A percentile compares a stretch with the other conserved stretches of the same genome.
Evolutionary conservation across 2,888 invertebrate species (phyloP).

Genomic region (Craniophora ligustri): DNA sequence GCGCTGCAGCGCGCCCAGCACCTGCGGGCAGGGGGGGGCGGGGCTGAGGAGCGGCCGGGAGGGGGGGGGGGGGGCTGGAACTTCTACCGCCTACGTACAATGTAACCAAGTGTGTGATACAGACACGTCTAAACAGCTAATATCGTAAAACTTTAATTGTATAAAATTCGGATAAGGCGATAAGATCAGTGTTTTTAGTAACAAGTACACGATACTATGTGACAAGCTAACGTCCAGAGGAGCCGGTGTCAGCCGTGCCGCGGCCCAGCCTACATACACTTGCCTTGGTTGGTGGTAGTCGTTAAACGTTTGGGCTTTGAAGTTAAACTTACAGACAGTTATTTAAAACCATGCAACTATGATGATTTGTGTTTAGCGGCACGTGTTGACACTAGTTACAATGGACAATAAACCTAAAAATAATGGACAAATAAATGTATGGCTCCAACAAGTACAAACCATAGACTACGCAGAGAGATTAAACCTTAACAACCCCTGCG

Average conservation of each 20-base stretch:
- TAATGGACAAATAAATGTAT: constrained; percentile 9
- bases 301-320: too few species aligned
- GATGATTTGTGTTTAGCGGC: too few species aligned
- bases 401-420: constrained; percentile 4
- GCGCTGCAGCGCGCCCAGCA: constrained; percentile 55
- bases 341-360: too few species aligned
- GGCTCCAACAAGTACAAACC: constrained; percentile 22
- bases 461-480: constrained; percentile 34
- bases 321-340: too few species aligned
- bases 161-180: constrained; percentile 77
- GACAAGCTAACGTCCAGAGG: constrained; percentile 13
- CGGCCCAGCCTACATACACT: too few species aligned
- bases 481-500: constrained; percentile 13
- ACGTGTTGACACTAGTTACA: constrained; percentile 8
- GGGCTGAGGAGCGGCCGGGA: constrained; percentile 2
- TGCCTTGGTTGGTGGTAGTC: too few species aligned
- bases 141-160: constrained; percentile 62
- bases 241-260: constrained; percentile 4
- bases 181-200: constrained; percentile 65
- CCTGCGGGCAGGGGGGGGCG: constrained; percentile 54
- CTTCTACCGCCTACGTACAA: constrained; percentile 11
- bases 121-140: constrained; percentile 59
- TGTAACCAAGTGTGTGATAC: constrained; percentile 35
- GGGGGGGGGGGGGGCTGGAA: background rate
- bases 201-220: constrained; percentile 31